Evolutionary conservation across 2,797 vertebrate genomes (phyloP), one percentile per base, ranked within the genome.

Genomic region (Podargus strigoides): DNA sequence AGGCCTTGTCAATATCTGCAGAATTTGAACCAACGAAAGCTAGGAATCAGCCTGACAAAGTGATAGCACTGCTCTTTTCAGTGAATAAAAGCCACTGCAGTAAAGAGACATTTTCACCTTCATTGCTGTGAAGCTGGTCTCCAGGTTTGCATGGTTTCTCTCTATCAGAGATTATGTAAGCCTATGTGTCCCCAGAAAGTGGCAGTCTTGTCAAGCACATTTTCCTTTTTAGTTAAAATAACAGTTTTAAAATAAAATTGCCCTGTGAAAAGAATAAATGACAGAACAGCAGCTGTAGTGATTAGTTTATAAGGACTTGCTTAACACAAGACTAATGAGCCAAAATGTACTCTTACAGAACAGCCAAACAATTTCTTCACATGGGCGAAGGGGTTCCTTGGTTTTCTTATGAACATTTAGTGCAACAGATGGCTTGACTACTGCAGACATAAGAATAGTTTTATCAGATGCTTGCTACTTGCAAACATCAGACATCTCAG

Each of bases 241-340:
- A 75, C 53, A 85, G 93, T 96, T 97, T 95, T 96, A 93, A 97
- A 97, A 95, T 46, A 74, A 94, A 97, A 96, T 93, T 94, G 86
- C 76, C 81, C 90, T 92, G 88, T 75, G 81, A 94, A 78, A 88
- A 90, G 95, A 97, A 96, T 94, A 94, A 96, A 97, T 90, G 97
- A 50, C 74, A 86, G 88, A 96, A 94, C 86, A 97, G 97, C 95
- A 95, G 92, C 95, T 95, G 95, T 46, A 72, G 81, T 85, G 95
- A 97, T 96, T 96, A 96, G 97, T 88, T 89, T 96, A 94, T 74
- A 95, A 94, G 89, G 94, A 56, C 82, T 72, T 81, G 90, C 92
- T 93, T 92, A 96, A 96, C 49, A 60, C 63, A 89, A 95, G 93
- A 87, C 90, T 94, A 90, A 95, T 14, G 89, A 91, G 87, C 90